Percentiles rank a stretch among this genome's conserved stretches.
Evolutionary conservation across 2,113 vertebrate genomes (phyloP).

Genomic region (Labeo rohita): DNA sequence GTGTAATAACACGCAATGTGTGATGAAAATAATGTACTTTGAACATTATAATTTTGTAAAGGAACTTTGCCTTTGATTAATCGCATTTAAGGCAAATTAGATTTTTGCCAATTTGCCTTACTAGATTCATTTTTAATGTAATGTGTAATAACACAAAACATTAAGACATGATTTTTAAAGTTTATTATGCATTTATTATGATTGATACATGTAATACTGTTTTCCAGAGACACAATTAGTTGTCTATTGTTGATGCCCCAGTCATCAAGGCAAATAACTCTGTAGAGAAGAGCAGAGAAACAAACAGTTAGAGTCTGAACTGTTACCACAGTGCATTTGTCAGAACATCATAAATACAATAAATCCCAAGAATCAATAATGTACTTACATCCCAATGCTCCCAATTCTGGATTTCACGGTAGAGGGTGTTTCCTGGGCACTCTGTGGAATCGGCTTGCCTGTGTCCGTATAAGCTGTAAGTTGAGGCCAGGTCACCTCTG

Average conservation of each 20-base stretch:
- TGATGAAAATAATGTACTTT: not conserved
- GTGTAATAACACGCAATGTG: not conserved
- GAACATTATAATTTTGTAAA: not conserved
- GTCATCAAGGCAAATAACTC: conserved; percentile 31
- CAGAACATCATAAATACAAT: not conserved
- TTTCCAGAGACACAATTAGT: not conserved
- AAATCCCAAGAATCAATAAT: not conserved
- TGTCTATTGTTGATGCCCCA: not conserved
- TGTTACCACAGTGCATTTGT: not conserved
- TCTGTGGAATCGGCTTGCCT: conserved; percentile 79
- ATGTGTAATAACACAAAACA: not conserved
- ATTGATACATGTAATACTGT: not conserved
- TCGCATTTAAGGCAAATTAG: not conserved
- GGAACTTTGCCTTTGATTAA: not conserved
- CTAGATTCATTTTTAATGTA: not conserved
- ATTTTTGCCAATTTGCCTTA: not conserved
- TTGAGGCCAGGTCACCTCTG: conserved; percentile 56
- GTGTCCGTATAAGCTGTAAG: conserved; percentile 81
- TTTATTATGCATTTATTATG: not conserved
- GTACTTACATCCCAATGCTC: conserved; percentile 71
- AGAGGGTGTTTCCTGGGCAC: conserved; percentile 84
- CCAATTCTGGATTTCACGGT: conserved; percentile 80
- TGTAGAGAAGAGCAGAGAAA: conserved; percentile 27
- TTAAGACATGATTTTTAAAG: not conserved
- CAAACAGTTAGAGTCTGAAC: not conserved